Evolutionary conservation across 1,140 invertebrate species (phyloP), one percentile per base, ranked within the genome.

Genomic region (Eriocheir sinensis): DNA sequence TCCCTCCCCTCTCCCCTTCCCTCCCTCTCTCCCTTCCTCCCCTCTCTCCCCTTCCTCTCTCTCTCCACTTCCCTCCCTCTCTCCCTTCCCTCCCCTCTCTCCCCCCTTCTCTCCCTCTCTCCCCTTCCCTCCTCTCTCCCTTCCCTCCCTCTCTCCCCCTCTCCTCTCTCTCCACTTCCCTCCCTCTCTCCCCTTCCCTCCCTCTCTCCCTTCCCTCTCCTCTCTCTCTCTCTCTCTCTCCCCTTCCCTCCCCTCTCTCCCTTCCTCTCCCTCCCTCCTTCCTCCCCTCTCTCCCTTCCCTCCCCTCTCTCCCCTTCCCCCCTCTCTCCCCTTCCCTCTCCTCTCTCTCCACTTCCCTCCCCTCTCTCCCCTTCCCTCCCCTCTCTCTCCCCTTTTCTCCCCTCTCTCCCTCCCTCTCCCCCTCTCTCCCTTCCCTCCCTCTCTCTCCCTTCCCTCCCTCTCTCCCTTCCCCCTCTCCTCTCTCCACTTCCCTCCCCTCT

Each of bases 261-360:
- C 44, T 85, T 85, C 85, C 86, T 79, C 81, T 83, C 95, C 85
- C 92, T 90, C 86, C 94, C 72, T 79, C n/a, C n/a, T n/a, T n/a
- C n/a, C n/a, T n/a, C n/a, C n/a, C n/a, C n/a, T n/a, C n/a, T n/a
- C n/a, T n/a, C n/a, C n/a, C n/a, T n/a, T n/a, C n/a, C n/a, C n/a
- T n/a, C n/a, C n/a, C n/a, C n/a, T n/a, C n/a, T n/a, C n/a, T n/a
- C n/a, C n/a, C n/a, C n/a, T n/a, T n/a, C n/a, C n/a, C n/a, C n/a
- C n/a, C n/a, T n/a, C n/a, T n/a, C n/a, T n/a, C n/a, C n/a, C n/a
- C n/a, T n/a, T n/a, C n/a, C n/a, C n/a, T n/a, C n/a, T n/a, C n/a
- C n/a, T n/a, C n/a, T n/a, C n/a, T n/a, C n/a, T n/a, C n/a, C n/a
- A n/a, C n/a, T n/a, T n/a, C n/a, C n/a, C n/a, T n/a, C n/a, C n/a